Evolutionary conservation across 2,888 invertebrate species (phyloP).

Genomic region (Leucophora obtusa): DNA sequence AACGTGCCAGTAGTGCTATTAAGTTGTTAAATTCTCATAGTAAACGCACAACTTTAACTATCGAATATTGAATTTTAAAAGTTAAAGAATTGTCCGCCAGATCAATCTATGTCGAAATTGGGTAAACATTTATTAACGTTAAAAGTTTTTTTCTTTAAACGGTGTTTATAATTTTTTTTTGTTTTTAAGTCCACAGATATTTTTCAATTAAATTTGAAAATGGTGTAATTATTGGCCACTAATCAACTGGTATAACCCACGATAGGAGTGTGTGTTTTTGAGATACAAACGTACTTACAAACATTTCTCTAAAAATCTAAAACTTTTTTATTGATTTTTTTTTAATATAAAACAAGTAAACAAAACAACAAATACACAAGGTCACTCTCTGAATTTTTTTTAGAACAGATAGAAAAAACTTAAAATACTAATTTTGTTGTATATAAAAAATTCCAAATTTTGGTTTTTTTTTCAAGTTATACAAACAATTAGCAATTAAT

Average conservation of each 20-base stretch:
- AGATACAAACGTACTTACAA: slow-evolving; percentile 44
- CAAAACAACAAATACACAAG: slow-evolving; percentile 50
- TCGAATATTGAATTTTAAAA: too few species aligned
- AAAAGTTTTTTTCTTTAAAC: too few species aligned
- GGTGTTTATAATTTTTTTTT: too few species aligned
- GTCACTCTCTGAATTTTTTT: slow-evolving; percentile 51
- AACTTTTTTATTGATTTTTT: slow-evolving; percentile 13
- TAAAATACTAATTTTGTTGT: neutral
- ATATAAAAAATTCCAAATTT: neutral
- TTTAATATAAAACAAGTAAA: slow-evolving; percentile 35
- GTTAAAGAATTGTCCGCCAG: too few species aligned
- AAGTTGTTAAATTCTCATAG: too few species aligned
- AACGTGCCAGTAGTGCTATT: too few species aligned
- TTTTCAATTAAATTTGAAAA: neutral
- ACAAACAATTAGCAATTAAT: slow-evolving; percentile 33
- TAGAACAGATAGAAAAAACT: slow-evolving; percentile 34
- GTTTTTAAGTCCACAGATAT: too few species aligned
- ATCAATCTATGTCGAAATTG: too few species aligned
- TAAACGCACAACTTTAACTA: too few species aligned
- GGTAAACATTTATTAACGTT: too few species aligned
- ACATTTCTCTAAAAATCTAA: slow-evolving; percentile 39
- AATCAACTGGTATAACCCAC: slow-evolving; percentile 55
- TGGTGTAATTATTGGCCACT: slow-evolving; percentile 11
- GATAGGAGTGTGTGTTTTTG: slow-evolving; percentile 3
- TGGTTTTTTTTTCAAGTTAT: slow-evolving; percentile 1